Conservation (phyloP, 2,888 invertebrate genomes). For the Nipponacmea schrenckii region DNA sequence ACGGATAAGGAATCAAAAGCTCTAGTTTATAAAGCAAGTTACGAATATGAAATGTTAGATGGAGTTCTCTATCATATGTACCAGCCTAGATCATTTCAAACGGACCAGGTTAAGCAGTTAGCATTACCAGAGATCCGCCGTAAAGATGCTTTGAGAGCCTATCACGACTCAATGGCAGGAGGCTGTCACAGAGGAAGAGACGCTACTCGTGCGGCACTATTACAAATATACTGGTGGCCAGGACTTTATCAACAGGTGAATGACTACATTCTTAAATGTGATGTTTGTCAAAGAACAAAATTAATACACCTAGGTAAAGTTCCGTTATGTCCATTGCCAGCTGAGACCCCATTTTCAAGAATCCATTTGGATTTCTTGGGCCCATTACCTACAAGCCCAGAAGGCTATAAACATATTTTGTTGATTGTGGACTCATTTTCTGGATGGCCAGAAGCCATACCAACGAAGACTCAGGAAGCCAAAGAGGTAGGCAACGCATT, state of each 20-base stretch:
- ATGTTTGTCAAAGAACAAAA: slow-evolving; percentile 13
- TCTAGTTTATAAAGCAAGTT: background rate
- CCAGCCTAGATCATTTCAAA: background rate
- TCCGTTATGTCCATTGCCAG: too few relatives aligned
- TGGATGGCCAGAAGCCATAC: slow-evolving; percentile 15
- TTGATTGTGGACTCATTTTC: too few relatives aligned
- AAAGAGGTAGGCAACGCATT: slow-evolving; percentile 14
- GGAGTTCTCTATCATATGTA: background rate
- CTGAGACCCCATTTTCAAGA: too few relatives aligned
- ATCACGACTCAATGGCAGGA: background rate
- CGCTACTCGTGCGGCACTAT: slow-evolving; percentile 11
- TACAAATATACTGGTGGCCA: slow-evolving; percentile 19
- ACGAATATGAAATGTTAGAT: background rate
- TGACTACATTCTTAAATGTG: slow-evolving; percentile 12
- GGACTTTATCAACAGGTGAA: slow-evolving; percentile 15
- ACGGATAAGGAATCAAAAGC: background rate
- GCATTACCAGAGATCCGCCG: background rate
- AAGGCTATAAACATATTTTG: slow-evolving; percentile 11
- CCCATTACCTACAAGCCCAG: background rate
- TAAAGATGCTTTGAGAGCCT: background rate
- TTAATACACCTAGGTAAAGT: background rate
- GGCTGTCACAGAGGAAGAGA: slow-evolving; percentile 11
- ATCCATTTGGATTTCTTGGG: slow-evolving; percentile 13
- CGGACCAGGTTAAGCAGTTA: background rate
- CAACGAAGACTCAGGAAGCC: slow-evolving; percentile 15